Percentiles rank a stretch among this genome's conserved stretches.
Evolutionary conservation across 2,888 invertebrate genomes (phyloP).

Genomic region (Luperina nickerlii): DNA sequence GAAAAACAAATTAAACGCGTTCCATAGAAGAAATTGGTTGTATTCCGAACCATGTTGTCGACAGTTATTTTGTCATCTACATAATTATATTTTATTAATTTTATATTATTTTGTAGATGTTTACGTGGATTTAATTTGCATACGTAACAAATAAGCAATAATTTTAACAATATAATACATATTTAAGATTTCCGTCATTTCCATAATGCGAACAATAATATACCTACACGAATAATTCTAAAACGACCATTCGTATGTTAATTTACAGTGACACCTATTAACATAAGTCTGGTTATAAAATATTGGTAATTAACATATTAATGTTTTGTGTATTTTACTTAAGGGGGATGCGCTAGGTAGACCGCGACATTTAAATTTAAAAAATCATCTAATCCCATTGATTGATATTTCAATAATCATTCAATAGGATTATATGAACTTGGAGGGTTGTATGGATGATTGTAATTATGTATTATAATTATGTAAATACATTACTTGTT

Average conservation of each 20-base stretch:
- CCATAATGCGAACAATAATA: slow-evolving; percentile 33
- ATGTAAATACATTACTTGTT: neutral
- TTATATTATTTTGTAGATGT: slow-evolving; percentile 6
- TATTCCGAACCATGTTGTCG: neutral
- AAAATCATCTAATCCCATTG: neutral
- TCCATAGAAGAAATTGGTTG: neutral
- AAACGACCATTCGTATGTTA: slow-evolving; percentile 48
- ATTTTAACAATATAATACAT: slow-evolving; percentile 18
- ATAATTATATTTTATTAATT: slow-evolving; percentile 9
- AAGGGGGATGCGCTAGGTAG: neutral
- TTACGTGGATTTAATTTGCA: slow-evolving; percentile 31
- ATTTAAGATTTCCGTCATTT: slow-evolving; percentile 38
- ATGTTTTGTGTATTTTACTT: slow-evolving; percentile 21
- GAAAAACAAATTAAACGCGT: neutral
- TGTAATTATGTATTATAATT: neutral
- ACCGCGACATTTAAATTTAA: neutral
- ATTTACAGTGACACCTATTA: slow-evolving; percentile 51
- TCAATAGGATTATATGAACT: neutral
- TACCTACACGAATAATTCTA: slow-evolving; percentile 21
- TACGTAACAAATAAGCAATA: slow-evolving; percentile 33
- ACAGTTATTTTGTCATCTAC: slow-evolving; percentile 17
- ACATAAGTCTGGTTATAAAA: slow-evolving; percentile 38
- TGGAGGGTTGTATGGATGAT: neutral
- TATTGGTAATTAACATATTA: slow-evolving; percentile 48
- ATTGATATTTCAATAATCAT: neutral